phyloP scores from a whole-genome alignment of 2,888 invertebrate species.

The Onthophagus sagittarius region DNA sequence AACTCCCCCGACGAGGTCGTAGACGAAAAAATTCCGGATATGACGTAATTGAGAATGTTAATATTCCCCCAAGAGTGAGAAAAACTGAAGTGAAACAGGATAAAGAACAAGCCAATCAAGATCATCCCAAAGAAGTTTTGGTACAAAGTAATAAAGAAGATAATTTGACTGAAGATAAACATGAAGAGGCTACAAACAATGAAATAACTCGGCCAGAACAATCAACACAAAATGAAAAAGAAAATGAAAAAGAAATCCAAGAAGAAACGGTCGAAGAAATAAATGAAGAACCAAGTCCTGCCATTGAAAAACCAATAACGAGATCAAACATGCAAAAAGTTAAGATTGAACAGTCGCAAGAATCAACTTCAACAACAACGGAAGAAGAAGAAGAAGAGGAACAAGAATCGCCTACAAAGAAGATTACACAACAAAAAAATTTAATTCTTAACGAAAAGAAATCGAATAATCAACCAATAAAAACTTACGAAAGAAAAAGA shows the following conservation, averaged over 20 bases:
- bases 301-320: too few species aligned
- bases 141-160: background rate
- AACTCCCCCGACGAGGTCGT: conserved; percentile 42
- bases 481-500: conserved; percentile 46
- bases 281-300: background rate
- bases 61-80: background rate
- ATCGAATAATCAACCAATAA: conserved; percentile 27
- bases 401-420: background rate
- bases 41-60: conserved; percentile 1
- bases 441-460: conserved; percentile 6
- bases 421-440: background rate
- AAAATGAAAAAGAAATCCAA: background rate
- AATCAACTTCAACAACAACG: conserved; percentile 5
- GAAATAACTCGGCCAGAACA: conserved; percentile 6
- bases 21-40: background rate
- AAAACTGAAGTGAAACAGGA: background rate
- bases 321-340: conserved; percentile 1
- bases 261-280: background rate
- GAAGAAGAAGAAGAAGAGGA: conserved; percentile 1
- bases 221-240: background rate
- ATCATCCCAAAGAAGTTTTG: background rate
- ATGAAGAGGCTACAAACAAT: background rate
- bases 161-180: background rate
- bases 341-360: background rate
- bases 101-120: background rate